These are phyloP conservation scores for human DNA, from an alignment of 2,113 vertebrate genomes.

Conservation along the genomic window GRCh38 chr5:22117501-22118000, in stretches of 20 bases:
- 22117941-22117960: not conserved
- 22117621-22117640: not conserved
- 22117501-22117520: not conserved
- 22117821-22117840: too few species aligned
- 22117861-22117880: not conserved
- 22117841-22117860: not conserved
- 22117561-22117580: not conserved
- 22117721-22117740: not conserved
- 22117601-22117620: not conserved
- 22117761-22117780: not conserved
- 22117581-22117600: not conserved
- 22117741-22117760: not conserved
- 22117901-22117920: not conserved
- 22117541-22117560: too few species aligned
- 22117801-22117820: too few species aligned
- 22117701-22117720: not conserved
- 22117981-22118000: not conserved
- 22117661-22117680: not conserved
- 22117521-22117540: not conserved
- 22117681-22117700: not conserved
- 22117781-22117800: not conserved
- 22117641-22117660: not conserved
- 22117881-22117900: not conserved
- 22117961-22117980: not conserved
- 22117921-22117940: not conserved